Base-by-base conservation (phyloP, 1,140 invertebrate species). In the Stegodyphus dumicola region DNA sequence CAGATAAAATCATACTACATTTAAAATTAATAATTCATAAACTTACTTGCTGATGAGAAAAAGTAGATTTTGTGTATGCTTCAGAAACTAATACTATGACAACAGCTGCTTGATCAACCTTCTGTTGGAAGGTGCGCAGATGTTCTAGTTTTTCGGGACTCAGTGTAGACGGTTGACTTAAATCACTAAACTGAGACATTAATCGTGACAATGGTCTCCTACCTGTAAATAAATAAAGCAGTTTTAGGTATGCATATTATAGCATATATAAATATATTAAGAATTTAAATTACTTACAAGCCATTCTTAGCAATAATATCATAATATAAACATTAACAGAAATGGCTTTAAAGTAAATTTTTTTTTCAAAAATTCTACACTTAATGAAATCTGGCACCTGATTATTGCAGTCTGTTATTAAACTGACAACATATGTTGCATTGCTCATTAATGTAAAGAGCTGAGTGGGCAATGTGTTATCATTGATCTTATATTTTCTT, bases 11-110 rank as follows among this genome's bases (percentile, higher is more conserved):
- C 33, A 33, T 3, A 33, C 33, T 33, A 33, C 1, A 33, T 33
- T 33, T 33, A 33, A 33, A 33, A 33, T 33, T 33, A 33, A 33
- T 33, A 33, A 33, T 33, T 33, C 3, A 3, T 33, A 9, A 11
- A 13, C 74, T 76, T 83, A 91, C 91, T 89, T 91, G 91, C 87
- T 92, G 90, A 71, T 90, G 89, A 81, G 90, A 91, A 15, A 89
- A 89, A 77, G 87, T 88, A 13, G 91, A 91, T 18, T 87, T 76
- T n/a, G 89, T 88, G 87, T 91, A 92, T 9, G 88, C 88, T 79
- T 90, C 79, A 7, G 91, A 91, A 7, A 91, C 84, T 33, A 92
- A 77, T 60, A 90, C 87, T 11, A 92, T 88, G 6, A 92, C 87
- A 10, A 91, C 88, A 60, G 89, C 88, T 69, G 90, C 90, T 79